A percentile compares a stretch with the other conserved stretches of the same genome.
These are phyloP conservation scores for Triplophysa yarkandensis DNA, from an alignment of 2,797 vertebrate genomes.

Conservation along the genomic window DNA sequence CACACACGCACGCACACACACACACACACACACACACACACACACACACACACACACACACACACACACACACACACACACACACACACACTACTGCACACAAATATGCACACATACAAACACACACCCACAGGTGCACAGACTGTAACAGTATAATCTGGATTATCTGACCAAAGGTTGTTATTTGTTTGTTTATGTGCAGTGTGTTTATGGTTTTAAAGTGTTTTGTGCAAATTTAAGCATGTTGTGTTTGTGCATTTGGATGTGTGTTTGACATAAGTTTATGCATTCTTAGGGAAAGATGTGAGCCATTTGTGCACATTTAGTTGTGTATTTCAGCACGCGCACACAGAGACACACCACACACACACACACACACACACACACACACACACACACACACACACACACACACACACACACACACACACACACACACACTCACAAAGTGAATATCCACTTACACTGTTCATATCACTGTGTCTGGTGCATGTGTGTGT, in stretches of 20 bases:
- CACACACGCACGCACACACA: neutral
- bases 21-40: neutral
- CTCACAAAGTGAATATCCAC: too few relatives aligned
- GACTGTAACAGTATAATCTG: conserved; percentile 27
- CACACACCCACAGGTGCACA: neutral
- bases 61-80: neutral
- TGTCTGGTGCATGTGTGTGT: too few relatives aligned
- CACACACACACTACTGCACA: too few relatives aligned
- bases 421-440: too few relatives aligned
- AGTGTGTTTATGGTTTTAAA: neutral
- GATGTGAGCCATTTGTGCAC: neutral
- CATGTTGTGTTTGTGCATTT: neutral
- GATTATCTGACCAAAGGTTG: conserved; percentile 35
- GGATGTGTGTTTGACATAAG: neutral
- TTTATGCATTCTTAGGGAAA: neutral
- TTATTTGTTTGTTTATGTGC: neutral
- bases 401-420: too few relatives aligned
- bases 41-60: conserved; percentile 9
- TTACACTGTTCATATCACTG: too few relatives aligned
- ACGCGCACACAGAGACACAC: too few relatives aligned
- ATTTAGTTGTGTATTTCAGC: too few relatives aligned
- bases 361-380: too few relatives aligned
- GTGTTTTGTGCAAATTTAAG: neutral
- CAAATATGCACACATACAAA: neutral
- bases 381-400: too few relatives aligned